Evolutionary conservation across 2,113 vertebrate genomes (phyloP).

Genomic region (Lamprologus speciosus): DNA sequence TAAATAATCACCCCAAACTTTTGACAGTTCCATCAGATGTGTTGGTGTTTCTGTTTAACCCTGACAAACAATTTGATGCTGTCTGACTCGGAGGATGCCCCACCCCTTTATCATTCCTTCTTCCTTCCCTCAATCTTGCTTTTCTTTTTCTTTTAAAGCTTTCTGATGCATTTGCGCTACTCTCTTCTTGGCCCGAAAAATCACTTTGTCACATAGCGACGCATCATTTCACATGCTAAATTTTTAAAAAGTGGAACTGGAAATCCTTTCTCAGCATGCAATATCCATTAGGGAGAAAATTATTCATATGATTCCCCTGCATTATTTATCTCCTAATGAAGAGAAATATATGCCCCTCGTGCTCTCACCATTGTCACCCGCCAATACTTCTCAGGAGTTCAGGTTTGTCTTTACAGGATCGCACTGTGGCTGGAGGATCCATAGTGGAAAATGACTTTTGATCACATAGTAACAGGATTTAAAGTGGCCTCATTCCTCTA

Average conservation of each 20-base stretch:
- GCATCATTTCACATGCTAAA: slow-evolving; percentile 76
- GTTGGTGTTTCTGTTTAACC: slow-evolving; percentile 1
- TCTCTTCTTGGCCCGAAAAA: slow-evolving; percentile 62
- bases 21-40: background rate
- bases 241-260: slow-evolving; percentile 72
- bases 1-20: background rate
- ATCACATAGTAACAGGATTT: slow-evolving; percentile 50
- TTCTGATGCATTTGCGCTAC: slow-evolving; percentile 58
- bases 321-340: slow-evolving; percentile 76
- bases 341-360: slow-evolving; percentile 53
- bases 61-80: background rate
- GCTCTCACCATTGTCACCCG: slow-evolving; percentile 52
- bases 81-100: background rate
- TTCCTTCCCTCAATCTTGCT: background rate
- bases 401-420: slow-evolving; percentile 3
- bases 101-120: background rate
- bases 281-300: slow-evolving; percentile 75
- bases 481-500: slow-evolving; percentile 46
- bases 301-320: slow-evolving; percentile 73
- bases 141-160: slow-evolving; percentile 13
- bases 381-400: slow-evolving; percentile 20
- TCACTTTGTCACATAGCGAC: slow-evolving; percentile 75
- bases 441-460: slow-evolving; percentile 45
- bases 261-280: slow-evolving; percentile 76
- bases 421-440: background rate